phyloP scores from a whole-genome alignment of 2,797 vertebrate species.

The Pempheris klunzingeri region DNA sequence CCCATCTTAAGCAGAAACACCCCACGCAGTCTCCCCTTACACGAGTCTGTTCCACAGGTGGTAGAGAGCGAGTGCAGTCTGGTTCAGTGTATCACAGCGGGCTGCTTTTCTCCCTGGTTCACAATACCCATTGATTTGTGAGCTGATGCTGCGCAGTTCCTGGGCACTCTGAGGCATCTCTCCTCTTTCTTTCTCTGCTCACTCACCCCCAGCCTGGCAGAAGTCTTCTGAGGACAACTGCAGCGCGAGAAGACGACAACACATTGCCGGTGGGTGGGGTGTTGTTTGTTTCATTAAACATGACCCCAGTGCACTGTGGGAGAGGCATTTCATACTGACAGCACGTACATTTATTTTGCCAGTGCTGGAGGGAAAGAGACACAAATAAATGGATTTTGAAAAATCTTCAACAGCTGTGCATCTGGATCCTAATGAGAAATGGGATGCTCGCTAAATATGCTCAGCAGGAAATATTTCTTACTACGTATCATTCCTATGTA shows the following conservation, averaged over 20 bases:
- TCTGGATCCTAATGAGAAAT: slow-evolving; percentile 66
- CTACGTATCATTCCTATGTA: slow-evolving; percentile 39
- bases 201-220: slow-evolving; percentile 38
- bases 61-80: slow-evolving; percentile 15
- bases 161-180: slow-evolving; percentile 41
- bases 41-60: slow-evolving; percentile 53
- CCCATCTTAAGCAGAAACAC: slow-evolving; percentile 13
- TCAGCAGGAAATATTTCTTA: slow-evolving; percentile 56
- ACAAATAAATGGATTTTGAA: slow-evolving; percentile 68
- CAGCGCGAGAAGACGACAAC: slow-evolving; percentile 27
- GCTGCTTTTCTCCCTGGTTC: slow-evolving; percentile 45
- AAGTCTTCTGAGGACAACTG: slow-evolving; percentile 68
- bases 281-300: slow-evolving; percentile 73
- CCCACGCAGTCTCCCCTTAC: slow-evolving; percentile 13
- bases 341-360: slow-evolving; percentile 50
- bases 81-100: slow-evolving; percentile 44
- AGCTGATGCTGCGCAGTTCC: slow-evolving; percentile 46
- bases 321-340: slow-evolving; percentile 47
- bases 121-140: slow-evolving; percentile 64
- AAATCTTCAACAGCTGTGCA: slow-evolving; percentile 54
- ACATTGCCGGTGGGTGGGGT: slow-evolving; percentile 28
- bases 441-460: slow-evolving; percentile 53
- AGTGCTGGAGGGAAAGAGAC: slow-evolving; percentile 54
- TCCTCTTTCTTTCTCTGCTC: slow-evolving; percentile 38
- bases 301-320: slow-evolving; percentile 52